Conservation (phyloP, 2,888 invertebrate genomes). For the Liopterus haemorrhoidalis region DNA sequence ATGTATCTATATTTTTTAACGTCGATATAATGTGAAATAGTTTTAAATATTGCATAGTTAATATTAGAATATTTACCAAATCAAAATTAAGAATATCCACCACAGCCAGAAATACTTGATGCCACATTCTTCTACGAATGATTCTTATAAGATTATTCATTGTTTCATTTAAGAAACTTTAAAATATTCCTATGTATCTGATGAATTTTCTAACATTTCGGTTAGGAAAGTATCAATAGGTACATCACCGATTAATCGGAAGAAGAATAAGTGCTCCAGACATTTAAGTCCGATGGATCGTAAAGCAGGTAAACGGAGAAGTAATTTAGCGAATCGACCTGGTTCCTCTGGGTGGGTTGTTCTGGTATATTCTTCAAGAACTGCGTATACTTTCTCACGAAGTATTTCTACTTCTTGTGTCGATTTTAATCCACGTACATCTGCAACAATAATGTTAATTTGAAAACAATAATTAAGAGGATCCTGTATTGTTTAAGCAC, state of each 20-base stretch:
- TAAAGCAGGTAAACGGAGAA: conserved; percentile 81
- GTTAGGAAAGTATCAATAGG: conserved; percentile 79
- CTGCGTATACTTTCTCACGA: conserved; percentile 91
- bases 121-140: not conserved
- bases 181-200: conserved; percentile 41
- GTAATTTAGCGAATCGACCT: conserved; percentile 90
- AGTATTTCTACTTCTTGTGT: conserved; percentile 76
- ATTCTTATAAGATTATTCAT: not conserved
- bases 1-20: too few species aligned
- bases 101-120: conserved; percentile 12
- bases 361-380: conserved; percentile 91
- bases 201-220: conserved; percentile 70
- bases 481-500: too few species aligned
- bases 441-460: conserved; percentile 34
- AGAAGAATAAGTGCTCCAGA: conserved; percentile 91
- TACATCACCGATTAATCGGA: conserved; percentile 81
- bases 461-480: too few species aligned
- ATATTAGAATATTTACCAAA: not conserved
- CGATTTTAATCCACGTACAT: conserved; percentile 79
- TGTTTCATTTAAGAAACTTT: not conserved
- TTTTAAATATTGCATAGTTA: not conserved
- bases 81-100: conserved; percentile 12
- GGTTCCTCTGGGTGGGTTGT: conserved; percentile 83
- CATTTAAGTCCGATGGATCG: conserved; percentile 91
- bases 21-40: not conserved